These are phyloP conservation scores for Burhinus bistriatus DNA, from an alignment of 2,113 vertebrate genomes.

Conservation along the genomic window DNA sequence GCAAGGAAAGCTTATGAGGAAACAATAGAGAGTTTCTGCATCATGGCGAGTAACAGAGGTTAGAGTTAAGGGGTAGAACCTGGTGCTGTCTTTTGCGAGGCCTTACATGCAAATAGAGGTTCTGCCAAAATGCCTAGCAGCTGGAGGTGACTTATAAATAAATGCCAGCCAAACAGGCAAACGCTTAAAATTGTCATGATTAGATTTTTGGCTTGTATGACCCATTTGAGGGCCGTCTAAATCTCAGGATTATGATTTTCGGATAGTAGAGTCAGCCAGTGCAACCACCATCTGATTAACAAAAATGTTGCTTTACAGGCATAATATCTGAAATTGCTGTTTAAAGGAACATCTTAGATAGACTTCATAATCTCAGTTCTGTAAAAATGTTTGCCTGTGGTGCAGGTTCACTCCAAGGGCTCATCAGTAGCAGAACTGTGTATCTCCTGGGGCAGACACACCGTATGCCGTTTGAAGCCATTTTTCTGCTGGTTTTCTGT, in stretches of 20 bases:
- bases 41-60: background rate
- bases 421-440: background rate
- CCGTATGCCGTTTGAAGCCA: background rate
- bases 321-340: background rate
- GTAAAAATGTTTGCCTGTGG: background rate
- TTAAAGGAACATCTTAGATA: background rate
- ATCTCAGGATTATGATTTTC: constrained; percentile 35
- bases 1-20: background rate
- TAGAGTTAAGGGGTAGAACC: background rate
- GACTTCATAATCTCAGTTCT: background rate
- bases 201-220: background rate
- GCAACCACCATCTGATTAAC: background rate
- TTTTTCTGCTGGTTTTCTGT: background rate
- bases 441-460: background rate
- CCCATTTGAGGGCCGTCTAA: constrained; percentile 7
- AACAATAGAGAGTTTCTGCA: background rate
- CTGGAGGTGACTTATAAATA: background rate
- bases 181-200: background rate
- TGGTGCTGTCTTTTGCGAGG: background rate
- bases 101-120: background rate
- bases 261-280: background rate
- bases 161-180: background rate
- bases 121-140: background rate
- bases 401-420: background rate
- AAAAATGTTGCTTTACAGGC: constrained; percentile 28